Evolutionary conservation across 2,888 invertebrate species (phyloP).

Genomic region (Catocala sponsa): DNA sequence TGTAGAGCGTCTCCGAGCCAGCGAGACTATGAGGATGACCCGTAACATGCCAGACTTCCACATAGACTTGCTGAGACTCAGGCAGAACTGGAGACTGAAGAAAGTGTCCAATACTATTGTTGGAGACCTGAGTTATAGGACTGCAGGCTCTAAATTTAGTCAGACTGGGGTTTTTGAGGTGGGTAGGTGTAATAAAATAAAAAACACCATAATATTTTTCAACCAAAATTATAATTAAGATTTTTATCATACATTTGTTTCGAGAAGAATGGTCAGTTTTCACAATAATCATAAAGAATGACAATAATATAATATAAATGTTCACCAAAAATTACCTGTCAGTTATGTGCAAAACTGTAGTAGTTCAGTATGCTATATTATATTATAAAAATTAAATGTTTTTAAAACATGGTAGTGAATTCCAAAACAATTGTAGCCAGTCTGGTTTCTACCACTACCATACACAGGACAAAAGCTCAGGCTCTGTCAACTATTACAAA

Average conservation of each 20-base stretch:
- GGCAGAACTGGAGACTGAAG: slow-evolving; percentile 98
- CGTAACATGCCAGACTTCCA: slow-evolving; percentile 96
- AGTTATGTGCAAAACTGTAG: too few relatives aligned
- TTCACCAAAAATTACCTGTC: neutral
- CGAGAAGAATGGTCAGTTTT: neutral
- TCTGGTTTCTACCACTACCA: too few relatives aligned
- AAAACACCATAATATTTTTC: slow-evolving; percentile 23
- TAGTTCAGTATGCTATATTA: too few relatives aligned
- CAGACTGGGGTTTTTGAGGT: slow-evolving; percentile 99
- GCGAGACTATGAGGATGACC: slow-evolving; percentile 92
- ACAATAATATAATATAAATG: neutral
- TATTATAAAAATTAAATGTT: too few relatives aligned
- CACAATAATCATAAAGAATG: neutral
- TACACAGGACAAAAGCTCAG: too few relatives aligned
- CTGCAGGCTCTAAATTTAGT: slow-evolving; percentile 97
- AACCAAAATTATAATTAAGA: neutral
- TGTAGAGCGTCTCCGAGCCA: slow-evolving; percentile 94
- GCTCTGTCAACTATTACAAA: too few relatives aligned
- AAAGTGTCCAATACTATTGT: slow-evolving; percentile 98
- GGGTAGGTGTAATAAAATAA: slow-evolving; percentile 6
- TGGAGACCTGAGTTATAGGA: slow-evolving; percentile 98
- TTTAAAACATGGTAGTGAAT: too few relatives aligned
- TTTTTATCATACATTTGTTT: too few relatives aligned
- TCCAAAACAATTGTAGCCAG: too few relatives aligned
- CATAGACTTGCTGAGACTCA: slow-evolving; percentile 94